These are phyloP conservation scores for Callorhinus ursinus DNA, from an alignment of 2,113 vertebrate species.

Conservation along the genomic window DNA sequence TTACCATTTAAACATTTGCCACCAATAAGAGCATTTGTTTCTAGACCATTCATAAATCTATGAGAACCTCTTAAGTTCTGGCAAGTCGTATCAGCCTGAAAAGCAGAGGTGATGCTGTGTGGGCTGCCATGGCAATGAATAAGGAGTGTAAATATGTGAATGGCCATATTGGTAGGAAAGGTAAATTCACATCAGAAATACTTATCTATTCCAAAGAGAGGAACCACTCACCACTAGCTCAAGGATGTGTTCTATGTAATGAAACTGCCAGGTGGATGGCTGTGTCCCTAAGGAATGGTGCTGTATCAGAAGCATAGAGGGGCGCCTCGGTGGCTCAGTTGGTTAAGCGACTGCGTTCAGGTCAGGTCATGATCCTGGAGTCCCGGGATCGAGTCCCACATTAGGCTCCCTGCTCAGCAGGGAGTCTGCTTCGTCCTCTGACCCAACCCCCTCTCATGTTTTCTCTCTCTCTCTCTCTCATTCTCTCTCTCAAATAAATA, in stretches of 20 bases:
- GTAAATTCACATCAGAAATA: not conserved
- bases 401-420: too few relatives aligned
- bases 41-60: not conserved
- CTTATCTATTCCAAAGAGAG: not conserved
- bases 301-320: not conserved
- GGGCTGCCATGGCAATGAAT: not conserved
- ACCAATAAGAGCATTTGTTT: not conserved
- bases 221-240: not conserved
- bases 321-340: too few relatives aligned
- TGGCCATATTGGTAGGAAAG: not conserved
- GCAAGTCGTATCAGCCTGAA: not conserved
- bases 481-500: too few relatives aligned
- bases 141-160: not conserved
- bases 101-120: accelerated
- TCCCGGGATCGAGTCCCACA: too few relatives aligned
- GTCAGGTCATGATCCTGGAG: too few relatives aligned
- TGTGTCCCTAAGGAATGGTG: not conserved
- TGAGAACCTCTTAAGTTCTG: not conserved
- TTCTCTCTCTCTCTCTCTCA: too few relatives aligned
- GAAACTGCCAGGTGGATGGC: not conserved
- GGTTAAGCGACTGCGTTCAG: too few relatives aligned
- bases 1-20: not conserved
- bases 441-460: too few relatives aligned
- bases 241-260: not conserved
- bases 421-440: too few relatives aligned